Conservation (phyloP, 1,140 invertebrate species). For the Zophobas morio region DNA sequence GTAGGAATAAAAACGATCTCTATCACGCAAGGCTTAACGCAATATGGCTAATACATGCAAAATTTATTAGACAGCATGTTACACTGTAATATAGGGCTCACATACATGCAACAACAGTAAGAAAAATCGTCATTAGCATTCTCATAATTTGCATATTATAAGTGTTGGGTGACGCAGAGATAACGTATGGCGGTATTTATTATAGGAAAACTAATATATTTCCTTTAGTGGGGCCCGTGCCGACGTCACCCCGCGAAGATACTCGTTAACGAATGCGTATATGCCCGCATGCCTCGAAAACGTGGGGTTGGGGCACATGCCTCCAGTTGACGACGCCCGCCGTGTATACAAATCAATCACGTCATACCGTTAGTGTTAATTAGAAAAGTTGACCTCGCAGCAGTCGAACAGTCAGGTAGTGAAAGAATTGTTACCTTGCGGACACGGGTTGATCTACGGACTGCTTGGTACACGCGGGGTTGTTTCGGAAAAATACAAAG, state of each 20-base stretch:
- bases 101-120: conserved; percentile 42
- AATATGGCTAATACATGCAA: conserved; percentile 48
- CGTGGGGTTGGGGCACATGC: conserved; percentile 30
- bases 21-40: conserved; percentile 45
- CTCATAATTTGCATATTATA: conserved; percentile 53
- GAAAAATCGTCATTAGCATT: conserved; percentile 45
- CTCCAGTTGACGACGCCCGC: conserved; percentile 46
- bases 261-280: conserved; percentile 36
- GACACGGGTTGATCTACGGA: conserved; percentile 34
- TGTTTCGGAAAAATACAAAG: conserved; percentile 40
- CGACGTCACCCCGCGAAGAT: conserved; percentile 28
- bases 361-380: conserved; percentile 62
- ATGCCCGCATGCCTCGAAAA: conserved; percentile 37
- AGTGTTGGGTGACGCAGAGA: conserved; percentile 48
- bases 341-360: conserved; percentile 61
- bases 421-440: conserved; percentile 41
- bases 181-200: conserved; percentile 51
- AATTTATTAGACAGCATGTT: conserved; percentile 46
- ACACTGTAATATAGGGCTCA: conserved; percentile 46
- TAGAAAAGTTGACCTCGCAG: conserved; percentile 62
- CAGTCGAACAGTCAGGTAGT: conserved; percentile 56
- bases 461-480: conserved; percentile 24
- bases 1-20: conserved; percentile 33
- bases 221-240: conserved; percentile 45
- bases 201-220: conserved; percentile 51